phyloP scores from a whole-genome alignment of 2,113 vertebrate species.

The Leptocoma aspasia region DNA sequence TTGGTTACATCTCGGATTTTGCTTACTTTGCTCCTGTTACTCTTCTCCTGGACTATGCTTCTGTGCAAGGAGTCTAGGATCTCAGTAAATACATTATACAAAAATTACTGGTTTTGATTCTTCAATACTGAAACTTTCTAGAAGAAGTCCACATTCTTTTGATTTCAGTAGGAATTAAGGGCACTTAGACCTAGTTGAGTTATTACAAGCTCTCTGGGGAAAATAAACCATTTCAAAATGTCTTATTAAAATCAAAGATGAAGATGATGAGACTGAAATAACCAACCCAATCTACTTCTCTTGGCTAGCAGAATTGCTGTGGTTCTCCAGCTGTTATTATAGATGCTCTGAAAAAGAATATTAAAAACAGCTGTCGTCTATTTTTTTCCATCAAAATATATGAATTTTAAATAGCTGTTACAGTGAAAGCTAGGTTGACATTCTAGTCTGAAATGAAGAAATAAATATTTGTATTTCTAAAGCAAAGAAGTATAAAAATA shows the following conservation, averaged over 20 bases:
- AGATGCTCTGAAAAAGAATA: conserved; percentile 21
- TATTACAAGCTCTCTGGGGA: background rate
- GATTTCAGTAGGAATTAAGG: background rate
- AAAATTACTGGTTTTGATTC: background rate
- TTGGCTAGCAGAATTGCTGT: background rate
- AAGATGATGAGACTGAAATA: background rate
- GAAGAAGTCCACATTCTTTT: background rate
- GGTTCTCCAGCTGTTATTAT: background rate
- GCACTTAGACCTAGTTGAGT: background rate
- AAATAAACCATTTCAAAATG: background rate
- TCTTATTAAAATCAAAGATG: background rate
- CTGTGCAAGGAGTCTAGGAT: background rate
- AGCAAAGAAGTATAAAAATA: background rate
- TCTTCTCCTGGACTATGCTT: background rate
- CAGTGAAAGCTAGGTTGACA: background rate
- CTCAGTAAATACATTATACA: background rate
- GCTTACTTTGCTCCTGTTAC: background rate
- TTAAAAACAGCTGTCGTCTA: background rate
- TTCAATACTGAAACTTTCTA: background rate
- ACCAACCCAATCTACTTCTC: background rate
- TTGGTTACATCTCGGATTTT: background rate
- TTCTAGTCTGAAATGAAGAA: background rate
- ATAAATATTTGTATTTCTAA: background rate
- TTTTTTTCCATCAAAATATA: conserved; percentile 5
- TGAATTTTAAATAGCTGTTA: conserved; percentile 5